Conservation (phyloP, 2,888 invertebrate genomes). For the Melieria omissa region DNA sequence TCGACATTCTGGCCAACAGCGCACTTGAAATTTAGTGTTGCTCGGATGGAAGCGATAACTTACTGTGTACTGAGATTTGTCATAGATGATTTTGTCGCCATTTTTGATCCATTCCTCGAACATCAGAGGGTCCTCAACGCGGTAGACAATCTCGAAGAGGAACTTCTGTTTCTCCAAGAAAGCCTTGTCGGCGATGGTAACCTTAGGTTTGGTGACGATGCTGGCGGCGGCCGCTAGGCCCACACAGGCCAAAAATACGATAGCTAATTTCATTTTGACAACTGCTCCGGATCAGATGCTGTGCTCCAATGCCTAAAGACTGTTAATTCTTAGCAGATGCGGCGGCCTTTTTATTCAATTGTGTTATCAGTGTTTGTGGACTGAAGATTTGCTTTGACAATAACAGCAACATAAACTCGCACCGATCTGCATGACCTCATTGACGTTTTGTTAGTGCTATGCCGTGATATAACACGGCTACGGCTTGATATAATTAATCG, state of each 20-base stretch:
- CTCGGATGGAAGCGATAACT: conserved; percentile 27
- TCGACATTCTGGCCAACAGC: no score
- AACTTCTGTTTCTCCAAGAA: conserved; percentile 56
- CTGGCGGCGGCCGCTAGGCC: conserved; percentile 42
- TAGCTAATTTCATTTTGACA: conserved; percentile 48
- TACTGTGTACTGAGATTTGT: conserved; percentile 45
- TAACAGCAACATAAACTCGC: not conserved
- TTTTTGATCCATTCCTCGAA: conserved; percentile 57
- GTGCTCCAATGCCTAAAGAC: conserved; percentile 45
- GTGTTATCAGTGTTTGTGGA: not conserved
- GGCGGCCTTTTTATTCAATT: not conserved
- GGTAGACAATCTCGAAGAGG: conserved; percentile 54
- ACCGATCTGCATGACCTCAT: not conserved
- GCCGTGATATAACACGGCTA: no score
- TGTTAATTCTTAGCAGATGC: conserved; percentile 57
- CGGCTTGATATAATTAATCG: no score
- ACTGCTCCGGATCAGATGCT: conserved; percentile 44
- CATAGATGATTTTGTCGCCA: conserved; percentile 69
- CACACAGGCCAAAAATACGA: conserved; percentile 47
- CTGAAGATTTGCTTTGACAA: not conserved
- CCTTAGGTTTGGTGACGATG: conserved; percentile 44
- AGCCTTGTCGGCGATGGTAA: conserved; percentile 52
- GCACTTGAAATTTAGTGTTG: not conserved
- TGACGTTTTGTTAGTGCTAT: not conserved
- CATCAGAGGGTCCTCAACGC: conserved; percentile 50